Evolutionary conservation across 2,888 invertebrate species (phyloP).

Genomic region (Deroplatys truncata): DNA sequence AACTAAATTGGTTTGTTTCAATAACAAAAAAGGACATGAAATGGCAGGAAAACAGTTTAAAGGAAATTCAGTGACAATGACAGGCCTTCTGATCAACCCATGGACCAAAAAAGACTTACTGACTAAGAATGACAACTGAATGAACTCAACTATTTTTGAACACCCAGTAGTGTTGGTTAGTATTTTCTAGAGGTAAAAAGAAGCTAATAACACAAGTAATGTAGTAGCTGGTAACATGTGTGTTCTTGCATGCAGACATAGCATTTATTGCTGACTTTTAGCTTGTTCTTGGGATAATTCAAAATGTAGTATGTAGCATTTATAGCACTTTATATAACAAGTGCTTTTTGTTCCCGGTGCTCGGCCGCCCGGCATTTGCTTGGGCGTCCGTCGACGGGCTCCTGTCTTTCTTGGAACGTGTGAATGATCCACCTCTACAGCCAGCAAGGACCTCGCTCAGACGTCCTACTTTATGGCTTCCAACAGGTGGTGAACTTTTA

Average conservation of each 20-base stretch:
- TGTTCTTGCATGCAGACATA: background rate
- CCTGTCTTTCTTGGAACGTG: background rate
- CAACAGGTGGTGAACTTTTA: constrained; percentile 63
- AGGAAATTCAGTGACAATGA: too few relatives aligned
- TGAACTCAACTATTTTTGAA: too few relatives aligned
- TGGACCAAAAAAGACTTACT: too few relatives aligned
- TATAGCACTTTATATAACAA: constrained; percentile 21
- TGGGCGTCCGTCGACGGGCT: constrained; percentile 1
- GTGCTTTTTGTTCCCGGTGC: constrained; percentile 31
- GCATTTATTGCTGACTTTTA: background rate
- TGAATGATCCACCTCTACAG: constrained; percentile 47
- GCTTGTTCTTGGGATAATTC: background rate
- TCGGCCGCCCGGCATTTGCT: constrained; percentile 11
- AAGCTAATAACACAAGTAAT: background rate
- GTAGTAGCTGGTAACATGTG: background rate
- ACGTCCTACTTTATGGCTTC: constrained; percentile 99
- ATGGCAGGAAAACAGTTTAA: too few relatives aligned
- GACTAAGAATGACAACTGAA: too few relatives aligned
- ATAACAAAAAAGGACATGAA: too few relatives aligned
- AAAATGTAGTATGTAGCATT: background rate
- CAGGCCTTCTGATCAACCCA: too few relatives aligned
- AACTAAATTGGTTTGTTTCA: too few relatives aligned
- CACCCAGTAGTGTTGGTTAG: too few relatives aligned
- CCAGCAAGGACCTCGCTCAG: constrained; percentile 94
- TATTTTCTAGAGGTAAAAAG: too few relatives aligned